phyloP scores from a whole-genome alignment of 2,797 vertebrate species.

The Molossus alvarezi region DNA sequence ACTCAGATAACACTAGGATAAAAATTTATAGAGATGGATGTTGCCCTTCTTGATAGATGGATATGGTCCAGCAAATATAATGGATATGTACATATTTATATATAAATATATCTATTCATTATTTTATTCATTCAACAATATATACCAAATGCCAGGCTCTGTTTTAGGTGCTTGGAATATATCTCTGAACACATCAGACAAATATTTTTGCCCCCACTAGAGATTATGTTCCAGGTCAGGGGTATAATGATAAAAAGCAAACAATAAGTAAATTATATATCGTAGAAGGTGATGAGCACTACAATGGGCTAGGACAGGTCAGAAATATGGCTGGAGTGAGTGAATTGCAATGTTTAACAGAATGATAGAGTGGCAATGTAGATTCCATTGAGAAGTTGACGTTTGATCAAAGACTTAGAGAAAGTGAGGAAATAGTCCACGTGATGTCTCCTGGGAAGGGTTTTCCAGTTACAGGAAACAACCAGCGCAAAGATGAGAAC shows the following conservation, averaged over 20 bases:
- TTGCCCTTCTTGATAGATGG: neutral
- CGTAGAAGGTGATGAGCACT: neutral
- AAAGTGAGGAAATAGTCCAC: neutral
- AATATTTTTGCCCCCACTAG: neutral
- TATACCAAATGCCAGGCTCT: neutral
- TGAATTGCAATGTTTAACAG: neutral
- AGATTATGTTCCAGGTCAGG: neutral
- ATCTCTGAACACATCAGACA: neutral
- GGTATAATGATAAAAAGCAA: neutral
- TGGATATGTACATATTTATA: neutral
- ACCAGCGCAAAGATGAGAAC: neutral
- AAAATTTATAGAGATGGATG: neutral
- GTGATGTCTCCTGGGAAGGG: neutral
- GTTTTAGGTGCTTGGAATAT: constrained; percentile 12
- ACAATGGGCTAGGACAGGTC: neutral
- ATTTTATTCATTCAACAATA: constrained; percentile 54
- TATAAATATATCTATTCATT: neutral
- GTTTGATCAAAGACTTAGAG: neutral
- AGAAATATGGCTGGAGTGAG: neutral
- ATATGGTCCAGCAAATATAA: neutral
- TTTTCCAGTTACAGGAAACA: neutral
- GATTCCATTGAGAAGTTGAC: neutral
- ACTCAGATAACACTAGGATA: neutral
- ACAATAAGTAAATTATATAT: neutral
- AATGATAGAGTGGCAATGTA: neutral